Percentiles rank a stretch among this genome's conserved stretches.
phyloP scores from a whole-genome alignment of 1,140 invertebrate genomes.

The Mylabris phalerata region DNA sequence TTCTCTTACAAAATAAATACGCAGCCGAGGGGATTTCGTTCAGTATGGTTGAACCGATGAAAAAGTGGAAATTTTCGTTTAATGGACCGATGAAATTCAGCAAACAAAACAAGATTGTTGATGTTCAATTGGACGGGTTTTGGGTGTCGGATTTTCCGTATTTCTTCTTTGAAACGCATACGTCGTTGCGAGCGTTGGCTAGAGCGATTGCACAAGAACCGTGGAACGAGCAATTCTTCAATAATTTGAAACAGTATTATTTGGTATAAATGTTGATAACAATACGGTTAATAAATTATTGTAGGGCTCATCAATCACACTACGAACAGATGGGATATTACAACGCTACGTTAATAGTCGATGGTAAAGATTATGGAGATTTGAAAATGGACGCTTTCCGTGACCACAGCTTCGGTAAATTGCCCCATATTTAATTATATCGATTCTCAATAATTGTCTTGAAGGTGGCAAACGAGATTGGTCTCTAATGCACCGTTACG shows the following conservation, averaged over 20 bases:
- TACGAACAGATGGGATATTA: conserved; percentile 65
- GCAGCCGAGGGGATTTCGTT: conserved; percentile 59
- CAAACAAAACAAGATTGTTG: conserved; percentile 40
- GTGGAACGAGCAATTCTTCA: conserved; percentile 59
- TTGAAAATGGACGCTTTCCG: conserved; percentile 51
- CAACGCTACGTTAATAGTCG: conserved; percentile 48
- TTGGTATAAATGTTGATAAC: background rate
- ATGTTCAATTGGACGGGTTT: conserved; percentile 48
- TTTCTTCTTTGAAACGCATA: conserved; percentile 64
- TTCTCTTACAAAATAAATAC: conserved; percentile 46
- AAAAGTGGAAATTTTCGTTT: conserved; percentile 56
- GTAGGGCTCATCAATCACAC: conserved; percentile 63
- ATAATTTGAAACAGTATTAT: conserved; percentile 52
- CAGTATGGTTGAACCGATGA: conserved; percentile 57
- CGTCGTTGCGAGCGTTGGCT: conserved; percentile 51
- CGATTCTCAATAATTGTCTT: background rate
- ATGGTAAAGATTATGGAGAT: conserved; percentile 41
- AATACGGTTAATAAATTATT: conserved; percentile 13
- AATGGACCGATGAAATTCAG: conserved; percentile 56
- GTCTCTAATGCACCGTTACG: conserved; percentile 63
- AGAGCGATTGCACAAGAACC: conserved; percentile 57
- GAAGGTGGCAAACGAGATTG: conserved; percentile 60
- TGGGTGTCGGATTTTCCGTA: conserved; percentile 47
- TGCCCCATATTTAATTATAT: too few relatives aligned
- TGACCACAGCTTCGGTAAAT: conserved; percentile 64